Conservation (phyloP, 2,113 vertebrate genomes). For the Chiloscyllium plagiosum region DNA sequence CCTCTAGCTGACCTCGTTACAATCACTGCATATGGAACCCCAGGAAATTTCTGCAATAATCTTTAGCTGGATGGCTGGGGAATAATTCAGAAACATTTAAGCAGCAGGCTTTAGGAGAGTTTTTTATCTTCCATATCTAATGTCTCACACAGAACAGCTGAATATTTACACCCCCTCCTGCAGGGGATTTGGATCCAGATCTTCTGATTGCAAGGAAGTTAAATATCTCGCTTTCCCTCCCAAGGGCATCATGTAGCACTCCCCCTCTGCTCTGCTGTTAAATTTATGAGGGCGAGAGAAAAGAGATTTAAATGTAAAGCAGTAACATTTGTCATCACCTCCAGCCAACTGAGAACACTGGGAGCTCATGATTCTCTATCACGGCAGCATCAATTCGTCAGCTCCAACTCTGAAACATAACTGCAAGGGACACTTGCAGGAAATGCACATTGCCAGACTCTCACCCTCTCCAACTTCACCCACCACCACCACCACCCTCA, state of each 20-base stretch:
- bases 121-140: background rate
- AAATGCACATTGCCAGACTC: background rate
- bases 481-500: no score
- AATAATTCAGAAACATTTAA: background rate
- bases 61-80: background rate
- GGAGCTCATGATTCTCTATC: background rate
- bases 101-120: background rate
- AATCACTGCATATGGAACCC: background rate
- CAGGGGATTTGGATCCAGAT: background rate
- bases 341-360: background rate
- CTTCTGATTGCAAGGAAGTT: conserved; percentile 15
- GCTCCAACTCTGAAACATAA: background rate
- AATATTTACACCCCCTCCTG: background rate
- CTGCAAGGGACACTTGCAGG: background rate
- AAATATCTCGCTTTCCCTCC: background rate
- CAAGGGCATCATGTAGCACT: background rate
- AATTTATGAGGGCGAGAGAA: conserved; percentile 2
- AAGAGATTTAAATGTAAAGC: conserved; percentile 26
- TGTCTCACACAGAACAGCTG: background rate
- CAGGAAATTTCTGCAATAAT: background rate
- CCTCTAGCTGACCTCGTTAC: no score
- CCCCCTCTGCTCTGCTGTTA: background rate
- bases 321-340: conserved; percentile 6
- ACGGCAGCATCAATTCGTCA: background rate
- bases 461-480: background rate